Evolutionary conservation across 2,797 vertebrate species (phyloP), one percentile per base, ranked within the genome.

Genomic region (Gymnodraco acuticeps): DNA sequence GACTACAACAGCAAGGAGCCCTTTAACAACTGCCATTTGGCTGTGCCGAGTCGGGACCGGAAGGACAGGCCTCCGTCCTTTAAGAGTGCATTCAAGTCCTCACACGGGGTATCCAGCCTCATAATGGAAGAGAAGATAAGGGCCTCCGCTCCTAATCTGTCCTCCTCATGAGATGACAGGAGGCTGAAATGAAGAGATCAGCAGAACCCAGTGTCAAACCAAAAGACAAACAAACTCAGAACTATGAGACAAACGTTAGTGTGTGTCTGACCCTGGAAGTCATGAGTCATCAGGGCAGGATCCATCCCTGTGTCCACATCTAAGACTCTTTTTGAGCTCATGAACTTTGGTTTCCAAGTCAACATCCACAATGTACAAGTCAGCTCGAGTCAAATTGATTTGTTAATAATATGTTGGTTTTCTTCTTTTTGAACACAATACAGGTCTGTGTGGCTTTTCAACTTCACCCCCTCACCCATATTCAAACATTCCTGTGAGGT

Each of bases 101-200:
- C 87, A 0, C 20, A 54, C 54, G 75, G 8, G 13, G 16, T 43
- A 0, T 1, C 78, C 5, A 8, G 43, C 17, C 74, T 93, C 60
- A 87, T 51, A 33, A 11, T 74, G 1, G 87, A 82, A 10, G 81
- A 87, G n/a, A 92, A 92, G 51, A 78, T 94, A 10, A 71, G 87
- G 54, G 94, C 95, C 10, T 97, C 95, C 0, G 96, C 96, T 41
- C 96, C 97, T 2, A 92, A 94, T 73, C 77, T 97, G 27, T 88
- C 87, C 9, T 11, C 79, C 17, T 66, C 50, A 0, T 88, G 65
- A 76, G 54, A n/a, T 13, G 1, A 47, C 60, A 45, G 15, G 7
- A 45, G n/a, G n/a, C 60, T 53, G 31, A 67, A 52, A 70, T 64
- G 14, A 31, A 58, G 46, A 74, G 50, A 59, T 66, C 14, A 15